A percentile compares a stretch with the other conserved stretches of the same genome.
These are phyloP conservation scores for Tortricodes alternella DNA, from an alignment of 2,888 invertebrate species.

Conservation along the genomic window DNA sequence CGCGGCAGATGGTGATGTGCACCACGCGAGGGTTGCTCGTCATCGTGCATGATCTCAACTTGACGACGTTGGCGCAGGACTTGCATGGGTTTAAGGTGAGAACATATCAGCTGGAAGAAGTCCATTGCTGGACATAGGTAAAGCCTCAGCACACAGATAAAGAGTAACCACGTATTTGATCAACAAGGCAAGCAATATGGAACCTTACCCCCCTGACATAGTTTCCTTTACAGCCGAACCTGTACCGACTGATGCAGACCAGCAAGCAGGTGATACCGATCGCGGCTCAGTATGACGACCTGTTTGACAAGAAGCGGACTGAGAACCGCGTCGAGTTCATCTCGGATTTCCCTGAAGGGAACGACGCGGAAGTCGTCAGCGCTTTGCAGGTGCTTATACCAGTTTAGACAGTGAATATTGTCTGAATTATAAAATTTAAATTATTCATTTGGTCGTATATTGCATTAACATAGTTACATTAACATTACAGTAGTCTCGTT, in stretches of 20 bases:
- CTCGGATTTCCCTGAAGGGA: constrained; percentile 92
- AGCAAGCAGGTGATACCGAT: constrained; percentile 91
- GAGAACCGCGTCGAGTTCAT: constrained; percentile 95
- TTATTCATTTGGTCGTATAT: too few relatives aligned
- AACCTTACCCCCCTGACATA: too few relatives aligned
- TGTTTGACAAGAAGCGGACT: constrained; percentile 88
- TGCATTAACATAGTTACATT: too few relatives aligned
- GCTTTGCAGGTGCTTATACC: constrained; percentile 85
- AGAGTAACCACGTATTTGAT: not conserved
- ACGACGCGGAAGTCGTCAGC: constrained; percentile 95
- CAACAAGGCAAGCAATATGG: too few relatives aligned
- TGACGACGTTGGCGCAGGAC: constrained; percentile 90
- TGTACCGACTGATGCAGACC: constrained; percentile 94
- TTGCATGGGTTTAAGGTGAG: constrained; percentile 91
- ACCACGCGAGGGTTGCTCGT: constrained; percentile 95
- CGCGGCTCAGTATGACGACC: constrained; percentile 90
- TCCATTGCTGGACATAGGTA: too few relatives aligned
- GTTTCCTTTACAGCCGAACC: constrained; percentile 87
- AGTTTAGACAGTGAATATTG: not conserved
- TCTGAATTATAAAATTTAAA: too few relatives aligned
- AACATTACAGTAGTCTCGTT: too few relatives aligned
- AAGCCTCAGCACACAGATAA: too few relatives aligned
- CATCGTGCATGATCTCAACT: constrained; percentile 93
- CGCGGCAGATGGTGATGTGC: constrained; percentile 93
- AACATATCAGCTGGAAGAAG: too few relatives aligned